Conservation (phyloP, 2,113 vertebrate genomes). For the Silurus glanis region DNA sequence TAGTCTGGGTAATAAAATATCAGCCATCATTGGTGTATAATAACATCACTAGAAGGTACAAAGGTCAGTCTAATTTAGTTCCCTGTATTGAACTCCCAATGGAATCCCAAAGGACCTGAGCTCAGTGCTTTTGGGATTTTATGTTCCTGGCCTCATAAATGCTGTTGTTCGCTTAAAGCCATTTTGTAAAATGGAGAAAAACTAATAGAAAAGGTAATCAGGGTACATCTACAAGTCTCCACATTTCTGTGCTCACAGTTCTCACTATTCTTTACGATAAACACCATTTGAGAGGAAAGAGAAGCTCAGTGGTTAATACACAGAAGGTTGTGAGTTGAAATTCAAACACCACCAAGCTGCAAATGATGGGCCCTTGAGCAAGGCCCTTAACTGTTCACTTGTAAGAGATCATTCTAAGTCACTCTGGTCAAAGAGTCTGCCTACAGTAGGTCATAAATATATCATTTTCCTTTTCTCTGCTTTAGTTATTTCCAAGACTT, state of each 20-base stretch:
- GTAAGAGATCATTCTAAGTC: too few species aligned
- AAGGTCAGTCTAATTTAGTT: neutral
- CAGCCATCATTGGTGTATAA: neutral
- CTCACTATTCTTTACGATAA: neutral
- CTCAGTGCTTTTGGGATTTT: neutral
- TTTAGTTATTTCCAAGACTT: neutral
- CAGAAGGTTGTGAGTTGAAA: too few species aligned
- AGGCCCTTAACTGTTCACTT: too few species aligned
- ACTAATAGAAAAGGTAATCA: neutral
- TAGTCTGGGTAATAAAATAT: neutral
- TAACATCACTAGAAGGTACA: neutral
- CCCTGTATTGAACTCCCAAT: neutral
- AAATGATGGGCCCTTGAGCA: too few species aligned
- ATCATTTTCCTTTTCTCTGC: neutral
- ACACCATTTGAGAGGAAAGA: neutral
- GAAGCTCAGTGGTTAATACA: neutral
- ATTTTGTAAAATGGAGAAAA: neutral
- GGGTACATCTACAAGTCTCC: neutral
- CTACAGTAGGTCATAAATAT: too few species aligned
- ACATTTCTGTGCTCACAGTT: neutral
- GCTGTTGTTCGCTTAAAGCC: too few species aligned
- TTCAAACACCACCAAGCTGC: too few species aligned
- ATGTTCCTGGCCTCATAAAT: neutral
- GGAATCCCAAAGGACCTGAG: neutral
- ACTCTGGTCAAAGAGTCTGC: too few species aligned